Percentiles rank a stretch among this genome's conserved stretches.
These are phyloP conservation scores for Edolisoma coerulescens DNA, from an alignment of 2,113 vertebrate species.

Conservation along the genomic window DNA sequence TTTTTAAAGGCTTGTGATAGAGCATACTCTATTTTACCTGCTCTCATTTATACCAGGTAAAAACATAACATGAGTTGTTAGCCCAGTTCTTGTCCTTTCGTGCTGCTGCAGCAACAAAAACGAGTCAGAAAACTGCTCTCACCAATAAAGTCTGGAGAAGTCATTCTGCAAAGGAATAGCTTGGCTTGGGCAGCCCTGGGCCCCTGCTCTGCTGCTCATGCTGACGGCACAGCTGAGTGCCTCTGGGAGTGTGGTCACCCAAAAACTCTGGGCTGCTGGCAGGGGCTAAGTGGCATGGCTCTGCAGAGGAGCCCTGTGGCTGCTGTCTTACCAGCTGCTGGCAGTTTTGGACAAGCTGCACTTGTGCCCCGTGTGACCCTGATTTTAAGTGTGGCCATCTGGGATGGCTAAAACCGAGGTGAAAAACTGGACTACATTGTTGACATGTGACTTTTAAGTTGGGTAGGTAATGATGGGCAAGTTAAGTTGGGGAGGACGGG, in stretches of 20 bases:
- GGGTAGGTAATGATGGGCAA: not conserved
- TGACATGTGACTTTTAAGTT: not conserved
- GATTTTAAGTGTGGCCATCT: not conserved
- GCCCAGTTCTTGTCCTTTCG: not conserved
- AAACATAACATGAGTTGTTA: not conserved
- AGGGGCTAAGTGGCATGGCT: not conserved
- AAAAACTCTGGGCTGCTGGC: not conserved
- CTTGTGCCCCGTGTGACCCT: not conserved
- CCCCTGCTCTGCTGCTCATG: not conserved
- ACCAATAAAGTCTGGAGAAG: fast-evolving
- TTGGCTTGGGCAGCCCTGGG: not conserved
- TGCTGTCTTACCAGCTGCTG: not conserved
- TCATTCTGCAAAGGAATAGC: not conserved
- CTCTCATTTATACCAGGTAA: not conserved
- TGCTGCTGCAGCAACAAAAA: not conserved
- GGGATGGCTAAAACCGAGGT: not conserved
- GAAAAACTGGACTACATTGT: not conserved
- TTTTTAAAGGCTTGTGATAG: not conserved
- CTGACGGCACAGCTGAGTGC: not conserved
- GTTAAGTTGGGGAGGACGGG: not conserved
- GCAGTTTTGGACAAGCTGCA: not conserved
- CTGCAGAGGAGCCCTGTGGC: not conserved
- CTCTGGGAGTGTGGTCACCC: not conserved
- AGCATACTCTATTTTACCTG: not conserved
- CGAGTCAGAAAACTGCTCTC: not conserved